Evolutionary conservation across 1,140 invertebrate genomes (phyloP).

Genomic region (Macrosteles quadrilineatus): DNA sequence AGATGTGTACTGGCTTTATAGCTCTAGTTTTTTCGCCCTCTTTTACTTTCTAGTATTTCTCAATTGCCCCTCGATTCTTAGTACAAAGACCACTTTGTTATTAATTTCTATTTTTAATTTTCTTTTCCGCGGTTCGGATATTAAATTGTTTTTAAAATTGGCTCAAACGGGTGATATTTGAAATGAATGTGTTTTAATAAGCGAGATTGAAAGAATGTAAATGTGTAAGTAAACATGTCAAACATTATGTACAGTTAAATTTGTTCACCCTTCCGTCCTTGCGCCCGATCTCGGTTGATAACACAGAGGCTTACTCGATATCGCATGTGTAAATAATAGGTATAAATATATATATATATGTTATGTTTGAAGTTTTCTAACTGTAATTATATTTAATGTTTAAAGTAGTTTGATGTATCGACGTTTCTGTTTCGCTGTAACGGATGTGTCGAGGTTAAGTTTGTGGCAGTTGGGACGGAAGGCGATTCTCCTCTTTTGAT

Average conservation of each 20-base stretch:
- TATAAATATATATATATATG: conserved; percentile 4
- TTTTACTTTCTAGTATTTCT: too few species aligned
- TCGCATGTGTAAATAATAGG: neutral
- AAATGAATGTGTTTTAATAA: conserved; percentile 1
- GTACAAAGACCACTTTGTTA: neutral
- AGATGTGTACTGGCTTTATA: too few species aligned
- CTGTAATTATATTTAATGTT: conserved; percentile 7
- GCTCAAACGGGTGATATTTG: neutral
- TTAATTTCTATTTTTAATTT: neutral
- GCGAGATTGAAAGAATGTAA: neutral
- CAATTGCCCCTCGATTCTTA: neutral
- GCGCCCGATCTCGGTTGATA: neutral
- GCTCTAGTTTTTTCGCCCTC: too few species aligned
- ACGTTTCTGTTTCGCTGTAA: neutral
- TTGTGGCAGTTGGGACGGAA: neutral
- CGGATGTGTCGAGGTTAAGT: neutral
- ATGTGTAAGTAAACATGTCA: conserved; percentile 7
- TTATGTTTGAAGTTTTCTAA: neutral
- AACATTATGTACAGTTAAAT: conserved; percentile 8
- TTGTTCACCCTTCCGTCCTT: neutral
- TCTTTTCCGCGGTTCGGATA: neutral
- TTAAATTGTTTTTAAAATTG: conserved; percentile 3
- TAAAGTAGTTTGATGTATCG: neutral
- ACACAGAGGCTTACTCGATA: too few species aligned
- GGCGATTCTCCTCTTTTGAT: conserved; percentile 7